Evolutionary conservation across 2,113 vertebrate genomes (phyloP), one percentile per base, ranked within the genome.

Genomic region (Muntiacus muntjak): DNA sequence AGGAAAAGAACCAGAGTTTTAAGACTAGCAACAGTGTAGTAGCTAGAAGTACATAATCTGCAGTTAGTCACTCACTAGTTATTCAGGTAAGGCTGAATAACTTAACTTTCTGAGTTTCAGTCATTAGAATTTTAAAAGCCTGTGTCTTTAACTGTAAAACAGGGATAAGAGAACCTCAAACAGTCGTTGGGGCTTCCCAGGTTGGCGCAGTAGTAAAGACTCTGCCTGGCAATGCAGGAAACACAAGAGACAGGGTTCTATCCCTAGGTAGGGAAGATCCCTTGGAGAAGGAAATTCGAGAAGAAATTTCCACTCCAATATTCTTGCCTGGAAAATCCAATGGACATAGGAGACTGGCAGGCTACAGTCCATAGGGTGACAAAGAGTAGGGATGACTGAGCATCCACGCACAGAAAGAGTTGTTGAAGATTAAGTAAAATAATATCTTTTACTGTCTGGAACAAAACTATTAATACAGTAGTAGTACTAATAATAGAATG

Each of bases 81-180:
- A 71, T 40, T 40, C 71, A 76, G 71, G 71, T 71, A 71, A 43
- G 71, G 10, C 14, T 94, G 15, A 91, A 81, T 60, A 62, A 92
- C 11, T 85, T 92, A 82, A n/a, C 55, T 83, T 87, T 94, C 60
- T 74, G 21, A 87, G 62, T 87, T 84, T 92, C 45, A 60, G 26
- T 64, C 55, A 52, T 87, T 58, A 67, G 62, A 96, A 89, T 95
- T 81, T 97, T 95, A 90, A 95, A 74, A 92, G 45, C 43, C 83
- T 67, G 19, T 95, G 94, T 91, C 86, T 57, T 93, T 52, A 89
- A 57, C 25, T 91, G 13, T 83, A 89, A 89, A 93, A 67, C 1
- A 93, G 15, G 62, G 28, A 60, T 67, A 88, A 86, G 45, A 94
- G 50, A 33, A 90, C 25, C 54, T 74, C 47, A 91, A 67, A 95